Base-by-base conservation (phyloP, 2,888 invertebrate species). In the Coleophora deauratella region DNA sequence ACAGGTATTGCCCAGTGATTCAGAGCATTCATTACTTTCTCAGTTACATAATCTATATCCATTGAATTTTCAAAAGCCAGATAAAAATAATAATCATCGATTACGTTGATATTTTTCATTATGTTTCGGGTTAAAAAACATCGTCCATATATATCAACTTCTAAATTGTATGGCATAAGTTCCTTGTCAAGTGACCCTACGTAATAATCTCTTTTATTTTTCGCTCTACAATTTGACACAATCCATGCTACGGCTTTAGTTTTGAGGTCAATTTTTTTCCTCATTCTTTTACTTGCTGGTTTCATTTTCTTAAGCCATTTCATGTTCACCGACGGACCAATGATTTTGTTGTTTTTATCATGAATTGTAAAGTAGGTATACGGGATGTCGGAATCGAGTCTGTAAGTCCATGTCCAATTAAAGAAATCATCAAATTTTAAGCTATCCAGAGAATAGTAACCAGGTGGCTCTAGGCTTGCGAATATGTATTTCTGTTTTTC, bases 391-490 rank as follows among this genome's bases (percentile, higher is more conserved):
- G 62, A 62, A 28, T 54, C 49, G 6, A 60, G 30, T 40, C 41
- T 50, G 34, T 60, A 64, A 1, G 59, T 64, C 51, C 54, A 58
- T 0, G 63, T 61, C 61, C 59, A 60, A 33, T 65, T 63, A 32
- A 62, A 66, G 39, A 51, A 63, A 27, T 47, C 46, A 14, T 68
- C 56, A 1, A 56, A 51, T 9, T 41, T 36, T n/a, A n/a, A n/a
- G n/a, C n/a, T n/a, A n/a, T n/a, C n/a, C n/a, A n/a, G 4, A 40
- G 27, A 9, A 51, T 38, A 30, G 60, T 65, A 0, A 49, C 51
- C 1, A 59, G 61, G 32, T 55, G 67, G 60, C 42, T 68, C 65
- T 47, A 55, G 55, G 2, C 52, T 50, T 3, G 48, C 56, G 33
- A 59, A 62, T 3, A 64, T 50, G 32, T 54, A 62, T 12, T 57